Evolutionary conservation across 2,888 invertebrate genomes (phyloP).

Genomic region (Lysandra bellargus): DNA sequence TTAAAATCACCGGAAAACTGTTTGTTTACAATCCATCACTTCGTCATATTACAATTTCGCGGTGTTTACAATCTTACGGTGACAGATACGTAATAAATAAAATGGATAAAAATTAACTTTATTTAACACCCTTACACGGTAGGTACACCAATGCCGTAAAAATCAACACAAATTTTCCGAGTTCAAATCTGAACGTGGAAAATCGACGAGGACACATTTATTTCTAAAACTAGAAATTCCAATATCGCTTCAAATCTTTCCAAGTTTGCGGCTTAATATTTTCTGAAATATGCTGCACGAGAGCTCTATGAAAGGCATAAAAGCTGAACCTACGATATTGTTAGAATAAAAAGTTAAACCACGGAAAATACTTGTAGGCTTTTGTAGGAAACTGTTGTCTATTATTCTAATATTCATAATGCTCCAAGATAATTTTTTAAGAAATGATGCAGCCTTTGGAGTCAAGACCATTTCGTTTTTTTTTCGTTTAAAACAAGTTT

Average conservation of each 20-base stretch:
- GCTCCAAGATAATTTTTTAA: no score
- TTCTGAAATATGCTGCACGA: neutral
- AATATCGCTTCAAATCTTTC: constrained; percentile 10
- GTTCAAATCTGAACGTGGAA: neutral
- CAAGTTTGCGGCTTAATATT: neutral
- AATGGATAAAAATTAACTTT: no score
- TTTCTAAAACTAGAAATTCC: constrained; percentile 2
- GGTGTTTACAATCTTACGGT: no score
- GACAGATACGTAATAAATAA: neutral
- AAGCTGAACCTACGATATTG: neutral
- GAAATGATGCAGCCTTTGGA: no score
- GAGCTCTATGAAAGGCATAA: constrained; percentile 9
- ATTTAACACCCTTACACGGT: no score
- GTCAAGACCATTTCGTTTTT: no score
- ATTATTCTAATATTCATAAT: no score
- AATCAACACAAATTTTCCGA: neutral
- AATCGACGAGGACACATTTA: neutral
- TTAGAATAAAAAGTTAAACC: neutral
- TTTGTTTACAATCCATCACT: no score
- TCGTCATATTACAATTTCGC: no score
- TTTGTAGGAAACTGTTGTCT: neutral
- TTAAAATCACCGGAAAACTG: no score
- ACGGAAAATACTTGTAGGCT: neutral
- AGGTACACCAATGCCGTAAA: neutral
- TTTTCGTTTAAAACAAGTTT: no score